These are phyloP conservation scores for Netelia inedita DNA, from an alignment of 2,888 invertebrate genomes.

Conservation along the genomic window DNA sequence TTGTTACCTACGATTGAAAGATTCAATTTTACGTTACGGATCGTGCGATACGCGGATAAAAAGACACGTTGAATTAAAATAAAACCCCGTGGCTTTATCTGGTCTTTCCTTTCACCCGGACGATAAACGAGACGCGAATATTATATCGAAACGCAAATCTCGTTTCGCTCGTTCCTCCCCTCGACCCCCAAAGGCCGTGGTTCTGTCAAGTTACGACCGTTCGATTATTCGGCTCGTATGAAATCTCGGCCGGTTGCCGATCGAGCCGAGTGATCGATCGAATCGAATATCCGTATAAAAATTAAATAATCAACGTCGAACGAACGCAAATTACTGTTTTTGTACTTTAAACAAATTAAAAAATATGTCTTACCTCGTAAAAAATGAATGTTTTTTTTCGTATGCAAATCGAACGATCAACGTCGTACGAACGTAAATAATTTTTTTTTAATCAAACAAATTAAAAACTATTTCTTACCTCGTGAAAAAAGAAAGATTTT, in stretches of 20 bases:
- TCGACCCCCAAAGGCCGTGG: constrained; percentile 12
- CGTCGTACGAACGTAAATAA: too few species aligned
- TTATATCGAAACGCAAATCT: constrained; percentile 59
- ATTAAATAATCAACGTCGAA: too few species aligned
- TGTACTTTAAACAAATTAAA: too few species aligned
- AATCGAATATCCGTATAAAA: neutral
- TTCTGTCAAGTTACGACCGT: constrained; percentile 10
- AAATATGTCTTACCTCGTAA: too few species aligned
- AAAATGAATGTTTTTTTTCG: too few species aligned
- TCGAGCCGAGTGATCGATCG: neutral
- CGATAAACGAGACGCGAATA: constrained; percentile 51
- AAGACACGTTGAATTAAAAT: constrained; percentile 36
- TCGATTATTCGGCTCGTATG: constrained; percentile 12
- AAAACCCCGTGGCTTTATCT: constrained; percentile 41
- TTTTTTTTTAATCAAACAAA: too few species aligned
- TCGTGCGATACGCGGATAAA: neutral
- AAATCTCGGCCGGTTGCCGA: neutral
- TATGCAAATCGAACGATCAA: too few species aligned
- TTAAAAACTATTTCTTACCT: too few species aligned
- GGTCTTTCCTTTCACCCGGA: constrained; percentile 64
- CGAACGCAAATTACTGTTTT: too few species aligned
- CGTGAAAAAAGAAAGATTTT: too few species aligned
- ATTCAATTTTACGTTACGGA: neutral
- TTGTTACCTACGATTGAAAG: neutral
- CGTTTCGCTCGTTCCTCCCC: constrained; percentile 54